Evolutionary conservation across 2,888 invertebrate genomes (phyloP), one percentile per base, ranked within the genome.

Genomic region (Athrips mouffetella): DNA sequence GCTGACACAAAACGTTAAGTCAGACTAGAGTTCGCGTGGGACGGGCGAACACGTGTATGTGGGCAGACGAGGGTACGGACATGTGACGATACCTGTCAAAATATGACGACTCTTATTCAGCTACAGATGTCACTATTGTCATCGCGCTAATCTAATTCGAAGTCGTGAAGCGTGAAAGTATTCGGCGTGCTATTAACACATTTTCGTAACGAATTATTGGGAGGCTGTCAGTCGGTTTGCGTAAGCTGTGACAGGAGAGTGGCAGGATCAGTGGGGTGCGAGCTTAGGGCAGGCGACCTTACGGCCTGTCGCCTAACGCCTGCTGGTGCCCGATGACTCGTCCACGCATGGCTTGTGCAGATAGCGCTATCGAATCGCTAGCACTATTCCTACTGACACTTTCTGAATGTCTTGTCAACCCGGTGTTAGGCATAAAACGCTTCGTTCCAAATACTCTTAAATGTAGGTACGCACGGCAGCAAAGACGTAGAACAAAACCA

Each of bases 181-280:
- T 76, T 70, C 54, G 61, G 59, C 54, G 58, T 62, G 73, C 80
- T 83, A 87, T 87, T 87, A 87, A 87, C 87, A 88, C 87, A 84
- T 87, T 86, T 80, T 85, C 82, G 81, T 82, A 73, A 80, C 81
- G 85, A 82, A 84, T 83, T 83, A 84, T 85, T 86, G 78, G 82
- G 75, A 82, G 80, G 76, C 79, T 86, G 87, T 86, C 87, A 85
- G 73, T 76, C 65, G 76, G 70, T 71, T 87, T 87, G 84, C 87
- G 85, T 88, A 88, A 88, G 80, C 87, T 80, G 71, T 87, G 87
- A 87, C 87, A 87, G 81, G 81, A 80, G 86, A 87, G 70, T 87
- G 87, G 84, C 86, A 87, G 79, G 54, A 70, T 65, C 62, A 58
- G 64, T 75, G 69, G 83, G 83, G 81, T 72, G 76, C 70, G 74